phyloP scores from a whole-genome alignment of 2,888 invertebrate species.

The Nemotelus pantherinus region DNA sequence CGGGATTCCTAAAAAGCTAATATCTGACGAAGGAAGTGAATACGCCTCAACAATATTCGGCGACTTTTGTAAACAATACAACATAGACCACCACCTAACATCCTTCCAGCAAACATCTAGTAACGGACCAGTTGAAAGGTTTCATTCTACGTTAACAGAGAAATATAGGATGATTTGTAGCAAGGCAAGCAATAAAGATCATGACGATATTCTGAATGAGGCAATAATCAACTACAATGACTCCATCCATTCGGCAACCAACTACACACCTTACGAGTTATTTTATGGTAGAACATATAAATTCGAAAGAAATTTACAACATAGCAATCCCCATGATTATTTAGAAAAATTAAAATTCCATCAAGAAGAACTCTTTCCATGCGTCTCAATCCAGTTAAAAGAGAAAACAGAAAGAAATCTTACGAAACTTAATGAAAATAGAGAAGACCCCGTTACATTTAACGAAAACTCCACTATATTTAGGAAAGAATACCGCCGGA shows the following conservation, averaged over 20 bases:
- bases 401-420: background rate
- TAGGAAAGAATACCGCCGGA: conserved; percentile 27
- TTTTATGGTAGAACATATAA: conserved; percentile 27
- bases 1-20: conserved; percentile 20
- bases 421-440: background rate
- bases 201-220: conserved; percentile 23
- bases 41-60: conserved; percentile 48
- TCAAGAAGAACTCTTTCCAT: conserved; percentile 19
- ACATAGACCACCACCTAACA: conserved; percentile 47
- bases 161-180: conserved; percentile 48
- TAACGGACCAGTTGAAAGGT: conserved; percentile 49
- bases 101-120: conserved; percentile 48
- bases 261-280: conserved; percentile 9
- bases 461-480: background rate
- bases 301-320: conserved; percentile 21
- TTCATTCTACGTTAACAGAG: conserved; percentile 49
- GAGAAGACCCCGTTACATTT: background rate
- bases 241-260: conserved; percentile 27
- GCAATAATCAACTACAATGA: conserved; percentile 21
- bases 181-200: conserved; percentile 18
- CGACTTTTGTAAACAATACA: conserved; percentile 48
- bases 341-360: conserved; percentile 32
- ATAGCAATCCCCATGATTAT: conserved; percentile 34
- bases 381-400: conserved; percentile 1
- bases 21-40: conserved; percentile 46